A percentile compares a stretch with the other conserved stretches of the same genome.
Evolutionary conservation across 2,888 invertebrate species (phyloP).

Genomic region (Pollenia griseotomentosa): DNA sequence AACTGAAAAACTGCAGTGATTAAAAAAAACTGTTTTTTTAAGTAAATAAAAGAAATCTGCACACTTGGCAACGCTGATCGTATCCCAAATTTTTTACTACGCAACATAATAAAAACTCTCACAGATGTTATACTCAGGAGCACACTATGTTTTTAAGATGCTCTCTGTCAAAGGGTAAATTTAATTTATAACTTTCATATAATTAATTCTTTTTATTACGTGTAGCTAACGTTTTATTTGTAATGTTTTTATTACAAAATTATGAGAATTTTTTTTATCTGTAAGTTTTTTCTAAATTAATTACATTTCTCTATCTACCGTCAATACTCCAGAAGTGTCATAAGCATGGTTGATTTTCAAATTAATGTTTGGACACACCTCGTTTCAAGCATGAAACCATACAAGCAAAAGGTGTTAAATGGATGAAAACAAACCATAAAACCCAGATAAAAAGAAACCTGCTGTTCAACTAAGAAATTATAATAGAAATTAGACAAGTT

Average conservation of each 20-base stretch:
- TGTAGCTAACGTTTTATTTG: slow-evolving; percentile 24
- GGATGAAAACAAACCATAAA: slow-evolving; percentile 70
- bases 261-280: slow-evolving; percentile 4
- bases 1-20: too few relatives aligned
- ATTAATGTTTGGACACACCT: slow-evolving; percentile 72
- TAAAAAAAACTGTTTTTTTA: too few relatives aligned
- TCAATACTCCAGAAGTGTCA: slow-evolving; percentile 73
- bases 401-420: slow-evolving; percentile 69
- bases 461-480: slow-evolving; percentile 67
- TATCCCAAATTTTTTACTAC: too few relatives aligned
- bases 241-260: slow-evolving; percentile 24
- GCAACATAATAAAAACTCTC: too few relatives aligned
- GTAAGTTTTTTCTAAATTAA: slow-evolving; percentile 44
- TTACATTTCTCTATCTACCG: slow-evolving; percentile 6
- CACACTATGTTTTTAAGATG: not conserved
- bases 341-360: slow-evolving; percentile 66
- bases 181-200: not conserved
- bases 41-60: too few relatives aligned
- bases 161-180: not conserved
- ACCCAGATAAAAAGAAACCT: slow-evolving; percentile 62
- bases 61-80: too few relatives aligned
- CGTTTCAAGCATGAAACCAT: slow-evolving; percentile 10
- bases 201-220: slow-evolving; percentile 1
- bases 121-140: not conserved
- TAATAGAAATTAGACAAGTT: slow-evolving; percentile 63